phyloP scores from a whole-genome alignment of 2,888 invertebrate genomes.

The Pogonocherus hispidulus region DNA sequence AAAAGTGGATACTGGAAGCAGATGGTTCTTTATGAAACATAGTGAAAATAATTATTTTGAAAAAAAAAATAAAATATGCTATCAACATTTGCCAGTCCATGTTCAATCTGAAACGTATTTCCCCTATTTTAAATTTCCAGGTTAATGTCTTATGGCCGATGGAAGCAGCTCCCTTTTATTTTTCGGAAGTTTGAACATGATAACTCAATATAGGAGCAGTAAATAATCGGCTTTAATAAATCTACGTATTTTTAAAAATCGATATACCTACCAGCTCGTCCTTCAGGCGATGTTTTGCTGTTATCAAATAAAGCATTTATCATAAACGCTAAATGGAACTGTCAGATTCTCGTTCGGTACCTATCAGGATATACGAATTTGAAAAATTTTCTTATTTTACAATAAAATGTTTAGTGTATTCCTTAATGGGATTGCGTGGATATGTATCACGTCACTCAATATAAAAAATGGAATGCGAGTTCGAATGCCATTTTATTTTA shows the following conservation, averaged over 20 bases:
- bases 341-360: background rate
- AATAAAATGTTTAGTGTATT: background rate
- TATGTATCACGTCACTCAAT: no score
- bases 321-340: constrained; percentile 4
- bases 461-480: no score
- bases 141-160: no score
- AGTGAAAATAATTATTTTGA: no score
- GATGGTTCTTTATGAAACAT: no score
- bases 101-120: no score
- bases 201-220: background rate
- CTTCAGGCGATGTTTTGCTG: background rate
- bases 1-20: no score
- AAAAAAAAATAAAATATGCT: no score
- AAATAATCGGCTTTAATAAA: background rate
- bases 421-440: no score
- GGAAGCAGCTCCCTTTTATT: background rate
- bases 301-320: constrained; percentile 4
- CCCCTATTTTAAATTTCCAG: no score
- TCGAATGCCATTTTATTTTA: no score
- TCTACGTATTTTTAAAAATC: background rate
- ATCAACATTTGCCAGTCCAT: no score
- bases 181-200: background rate
- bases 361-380: background rate
- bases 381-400: background rate
- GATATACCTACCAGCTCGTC: background rate